Percentiles rank a stretch among this genome's conserved stretches.
Evolutionary conservation across 2,888 invertebrate species (phyloP).

Genomic region (Aspidiotus rigidus): DNA sequence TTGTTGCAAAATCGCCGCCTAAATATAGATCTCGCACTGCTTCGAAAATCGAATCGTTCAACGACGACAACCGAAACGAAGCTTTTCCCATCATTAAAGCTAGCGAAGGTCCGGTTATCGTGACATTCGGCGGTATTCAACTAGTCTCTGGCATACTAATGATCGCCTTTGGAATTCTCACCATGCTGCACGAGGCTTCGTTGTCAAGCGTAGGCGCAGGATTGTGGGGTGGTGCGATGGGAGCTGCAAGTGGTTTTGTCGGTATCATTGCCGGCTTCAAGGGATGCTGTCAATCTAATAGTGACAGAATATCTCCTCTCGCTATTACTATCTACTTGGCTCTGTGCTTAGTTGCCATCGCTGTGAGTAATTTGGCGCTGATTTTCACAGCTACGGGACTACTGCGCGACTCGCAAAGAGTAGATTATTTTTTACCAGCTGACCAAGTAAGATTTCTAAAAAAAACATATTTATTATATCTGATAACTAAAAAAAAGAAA

Average conservation of each 20-base stretch:
- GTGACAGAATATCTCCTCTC: slow-evolving; percentile 37
- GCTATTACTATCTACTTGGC: slow-evolving; percentile 41
- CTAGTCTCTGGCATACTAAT: slow-evolving; percentile 40
- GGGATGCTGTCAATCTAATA: slow-evolving; percentile 37
- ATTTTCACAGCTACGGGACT: slow-evolving; percentile 42
- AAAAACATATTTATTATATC: no score
- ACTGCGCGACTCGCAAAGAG: slow-evolving; percentile 40
- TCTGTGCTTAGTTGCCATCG: slow-evolving; percentile 41
- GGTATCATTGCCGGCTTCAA: slow-evolving; percentile 40
- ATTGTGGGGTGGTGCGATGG: slow-evolving; percentile 41
- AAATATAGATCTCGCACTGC: slow-evolving; percentile 5
- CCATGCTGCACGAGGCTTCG: slow-evolving; percentile 40
- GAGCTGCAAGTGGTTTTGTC: slow-evolving; percentile 39
- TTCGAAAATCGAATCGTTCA: slow-evolving; percentile 8
- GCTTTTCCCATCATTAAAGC: slow-evolving; percentile 27
- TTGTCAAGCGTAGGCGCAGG: slow-evolving; percentile 40
- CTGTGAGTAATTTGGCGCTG: slow-evolving; percentile 41
- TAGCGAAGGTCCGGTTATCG: slow-evolving; percentile 31
- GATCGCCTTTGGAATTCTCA: slow-evolving; percentile 40
- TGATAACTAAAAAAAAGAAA: no score
- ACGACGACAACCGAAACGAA: slow-evolving; percentile 12
- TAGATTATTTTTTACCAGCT: slow-evolving; percentile 35
- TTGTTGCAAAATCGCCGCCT: slow-evolving; percentile 37
- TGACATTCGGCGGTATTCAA: slow-evolving; percentile 38
- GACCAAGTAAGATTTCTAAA: slow-evolving; percentile 36